phyloP scores from a whole-genome alignment of 2,888 invertebrate species.

The Chaetogeoica ovagalla region DNA sequence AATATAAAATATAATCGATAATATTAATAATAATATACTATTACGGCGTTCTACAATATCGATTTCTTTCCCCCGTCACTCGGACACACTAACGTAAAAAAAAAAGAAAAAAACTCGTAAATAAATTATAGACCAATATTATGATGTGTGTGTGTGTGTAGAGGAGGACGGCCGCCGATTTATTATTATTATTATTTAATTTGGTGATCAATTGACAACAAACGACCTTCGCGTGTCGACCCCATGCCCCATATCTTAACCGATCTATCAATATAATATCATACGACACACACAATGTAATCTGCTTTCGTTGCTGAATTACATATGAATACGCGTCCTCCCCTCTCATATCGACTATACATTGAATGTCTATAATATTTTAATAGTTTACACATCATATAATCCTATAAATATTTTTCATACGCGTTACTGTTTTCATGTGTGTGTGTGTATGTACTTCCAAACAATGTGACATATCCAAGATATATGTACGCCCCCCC shows the following conservation, averaged over 20 bases:
- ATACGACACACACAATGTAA: not conserved
- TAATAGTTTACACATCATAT: not conserved
- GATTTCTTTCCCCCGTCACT: not conserved
- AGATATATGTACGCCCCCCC: too few species aligned
- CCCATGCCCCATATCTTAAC: not conserved
- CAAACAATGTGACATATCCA: not conserved
- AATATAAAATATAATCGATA: too few species aligned
- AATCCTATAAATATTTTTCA: not conserved
- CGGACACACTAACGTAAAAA: too few species aligned
- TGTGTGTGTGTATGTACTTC: not conserved
- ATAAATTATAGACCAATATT: slow-evolving; percentile 19
- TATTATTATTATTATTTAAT: slow-evolving; percentile 20
- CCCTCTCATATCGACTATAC: not conserved
- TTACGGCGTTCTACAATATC: slow-evolving; percentile 5
- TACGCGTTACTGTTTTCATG: too few species aligned
- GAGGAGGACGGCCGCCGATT: not conserved
- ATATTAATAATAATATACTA: not conserved
- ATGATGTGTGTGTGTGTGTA: not conserved
- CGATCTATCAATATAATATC: too few species aligned
- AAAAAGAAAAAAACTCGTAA: slow-evolving; percentile 11
- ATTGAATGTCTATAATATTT: not conserved
- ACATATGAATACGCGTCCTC: not conserved
- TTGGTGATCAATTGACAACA: slow-evolving; percentile 28
- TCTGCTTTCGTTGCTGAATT: slow-evolving; percentile 22
- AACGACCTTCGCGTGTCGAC: slow-evolving; percentile 42